phyloP scores from a whole-genome alignment of 2,113 vertebrate species.

The Odontesthes bonariensis region DNA sequence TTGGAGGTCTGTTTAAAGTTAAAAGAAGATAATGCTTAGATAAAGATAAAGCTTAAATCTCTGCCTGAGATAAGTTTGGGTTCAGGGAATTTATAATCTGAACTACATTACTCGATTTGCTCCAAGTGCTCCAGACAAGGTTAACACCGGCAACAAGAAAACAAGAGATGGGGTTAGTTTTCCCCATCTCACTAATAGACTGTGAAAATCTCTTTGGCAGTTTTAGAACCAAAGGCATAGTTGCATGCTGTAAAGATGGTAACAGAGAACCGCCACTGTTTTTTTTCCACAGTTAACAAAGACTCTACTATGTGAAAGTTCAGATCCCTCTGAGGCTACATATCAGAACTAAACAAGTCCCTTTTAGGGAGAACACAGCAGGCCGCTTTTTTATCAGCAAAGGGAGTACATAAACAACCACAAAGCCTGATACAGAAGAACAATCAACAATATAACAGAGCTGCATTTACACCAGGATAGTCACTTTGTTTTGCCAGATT shows the following conservation, averaged over 20 bases:
- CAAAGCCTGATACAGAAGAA: conserved; percentile 66
- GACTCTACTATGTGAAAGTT: conserved; percentile 78
- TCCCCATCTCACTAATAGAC: conserved; percentile 38
- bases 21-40: background rate
- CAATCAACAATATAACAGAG: conserved; percentile 43
- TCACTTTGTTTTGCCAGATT: conserved; percentile 5
- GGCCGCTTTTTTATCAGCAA: conserved; percentile 70
- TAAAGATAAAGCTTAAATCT: conserved; percentile 26
- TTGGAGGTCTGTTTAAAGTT: background rate
- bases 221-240: conserved; percentile 53
- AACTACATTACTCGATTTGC: conserved; percentile 47
- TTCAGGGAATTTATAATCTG: conserved; percentile 21
- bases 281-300: conserved; percentile 66
- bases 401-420: conserved; percentile 65
- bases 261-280: conserved; percentile 45
- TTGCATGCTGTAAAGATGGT: conserved; percentile 52
- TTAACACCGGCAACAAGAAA: conserved; percentile 25
- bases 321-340: conserved; percentile 62
- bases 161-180: conserved; percentile 41
- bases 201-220: conserved; percentile 56
- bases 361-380: conserved; percentile 68
- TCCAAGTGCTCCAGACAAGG: conserved; percentile 20
- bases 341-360: conserved; percentile 64
- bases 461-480: conserved; percentile 39
- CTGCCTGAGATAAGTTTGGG: conserved; percentile 20